These are phyloP conservation scores for Arvicanthis niloticus DNA, from an alignment of 2,113 vertebrate species.

Conservation along the genomic window DNA sequence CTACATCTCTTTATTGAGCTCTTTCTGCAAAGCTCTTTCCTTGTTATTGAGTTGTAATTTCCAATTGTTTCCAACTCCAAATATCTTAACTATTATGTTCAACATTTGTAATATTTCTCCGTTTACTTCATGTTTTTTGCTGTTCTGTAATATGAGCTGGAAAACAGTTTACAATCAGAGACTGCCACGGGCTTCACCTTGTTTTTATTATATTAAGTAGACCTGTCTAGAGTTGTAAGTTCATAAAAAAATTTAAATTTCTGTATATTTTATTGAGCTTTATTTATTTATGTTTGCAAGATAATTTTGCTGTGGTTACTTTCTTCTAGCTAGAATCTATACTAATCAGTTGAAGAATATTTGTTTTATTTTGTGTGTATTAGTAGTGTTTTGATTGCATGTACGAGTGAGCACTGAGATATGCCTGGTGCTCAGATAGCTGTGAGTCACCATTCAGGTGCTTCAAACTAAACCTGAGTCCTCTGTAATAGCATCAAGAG, in stretches of 20 bases:
- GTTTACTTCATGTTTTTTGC: background rate
- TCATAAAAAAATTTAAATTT: background rate
- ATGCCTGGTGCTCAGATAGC: background rate
- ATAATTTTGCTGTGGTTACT: background rate
- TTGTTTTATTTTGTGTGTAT: background rate
- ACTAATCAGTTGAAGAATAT: background rate
- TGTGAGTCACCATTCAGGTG: background rate
- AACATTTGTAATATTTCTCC: background rate
- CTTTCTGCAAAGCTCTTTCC: background rate
- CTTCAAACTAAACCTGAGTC: background rate
- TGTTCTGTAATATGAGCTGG: too few species aligned
- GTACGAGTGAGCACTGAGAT: background rate
- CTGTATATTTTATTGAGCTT: background rate
- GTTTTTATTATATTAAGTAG: background rate
- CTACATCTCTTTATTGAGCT: background rate
- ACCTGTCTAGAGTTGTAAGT: background rate
- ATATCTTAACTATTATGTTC: background rate
- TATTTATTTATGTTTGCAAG: background rate
- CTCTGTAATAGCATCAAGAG: background rate
- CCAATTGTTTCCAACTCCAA: background rate
- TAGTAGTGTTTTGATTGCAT: background rate
- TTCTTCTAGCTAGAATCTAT: background rate
- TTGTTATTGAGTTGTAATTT: background rate
- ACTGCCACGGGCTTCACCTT: background rate
- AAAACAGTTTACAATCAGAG: background rate